Evolutionary conservation across 2,113 vertebrate species (phyloP).

Genomic region (Rhinogobius similis): DNA sequence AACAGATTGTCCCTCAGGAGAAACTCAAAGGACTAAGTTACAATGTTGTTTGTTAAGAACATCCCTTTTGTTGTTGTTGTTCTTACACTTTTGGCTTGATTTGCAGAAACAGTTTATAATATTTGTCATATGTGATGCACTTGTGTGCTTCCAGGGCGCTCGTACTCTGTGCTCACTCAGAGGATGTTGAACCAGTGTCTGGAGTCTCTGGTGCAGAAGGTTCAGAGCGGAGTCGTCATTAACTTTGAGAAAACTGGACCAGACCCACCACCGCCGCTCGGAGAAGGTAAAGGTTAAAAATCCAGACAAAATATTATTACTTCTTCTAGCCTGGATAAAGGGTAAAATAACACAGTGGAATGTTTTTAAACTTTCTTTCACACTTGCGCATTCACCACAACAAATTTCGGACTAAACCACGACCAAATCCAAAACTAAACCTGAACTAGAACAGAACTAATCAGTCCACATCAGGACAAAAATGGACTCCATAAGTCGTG

Average conservation of each 20-base stretch:
- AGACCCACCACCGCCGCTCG: constrained; percentile 84
- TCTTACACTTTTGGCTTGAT: background rate
- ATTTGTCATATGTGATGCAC: background rate
- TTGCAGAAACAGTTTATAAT: background rate
- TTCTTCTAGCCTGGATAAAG: background rate
- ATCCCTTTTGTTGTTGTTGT: too few species aligned
- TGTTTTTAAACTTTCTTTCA: too few species aligned
- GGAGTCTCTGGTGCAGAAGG: constrained; percentile 96
- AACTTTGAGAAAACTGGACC: constrained; percentile 97
- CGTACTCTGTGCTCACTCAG: constrained; percentile 93
- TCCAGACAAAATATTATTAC: background rate
- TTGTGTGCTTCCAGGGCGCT: constrained; percentile 80
- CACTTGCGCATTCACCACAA: too few species aligned
- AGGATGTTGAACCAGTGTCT: constrained; percentile 97
- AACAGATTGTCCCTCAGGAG: too few species aligned
- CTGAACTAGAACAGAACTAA: too few species aligned
- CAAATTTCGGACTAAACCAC: too few species aligned
- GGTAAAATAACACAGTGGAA: too few species aligned
- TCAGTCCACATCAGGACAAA: too few species aligned
- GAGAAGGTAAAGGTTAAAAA: constrained; percentile 51
- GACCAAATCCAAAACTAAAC: too few species aligned
- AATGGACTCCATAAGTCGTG: background rate
- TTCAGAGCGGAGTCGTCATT: constrained; percentile 95
- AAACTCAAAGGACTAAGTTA: too few species aligned
- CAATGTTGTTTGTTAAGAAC: too few species aligned